A percentile compares a stretch with the other conserved stretches of the same genome.
These are phyloP conservation scores for Cataglyphis altisquamis DNA, from an alignment of 2,888 invertebrate genomes.

Conservation along the genomic window DNA sequence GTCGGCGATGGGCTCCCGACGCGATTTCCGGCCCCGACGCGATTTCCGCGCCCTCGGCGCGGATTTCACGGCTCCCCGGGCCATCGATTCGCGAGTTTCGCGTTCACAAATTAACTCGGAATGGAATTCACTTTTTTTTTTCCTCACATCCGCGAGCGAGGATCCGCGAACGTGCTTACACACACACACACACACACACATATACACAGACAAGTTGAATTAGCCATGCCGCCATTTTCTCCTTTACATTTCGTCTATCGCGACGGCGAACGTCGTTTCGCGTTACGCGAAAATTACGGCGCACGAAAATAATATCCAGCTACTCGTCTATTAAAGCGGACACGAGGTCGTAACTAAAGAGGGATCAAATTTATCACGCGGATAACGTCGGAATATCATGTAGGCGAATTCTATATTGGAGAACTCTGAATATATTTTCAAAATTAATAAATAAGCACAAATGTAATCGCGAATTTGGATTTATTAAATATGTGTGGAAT, in stretches of 20 bases:
- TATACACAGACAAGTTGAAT: slow-evolving; percentile 64
- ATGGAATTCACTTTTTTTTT: slow-evolving; percentile 52
- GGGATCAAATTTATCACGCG: slow-evolving; percentile 6
- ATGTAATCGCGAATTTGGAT: not conserved
- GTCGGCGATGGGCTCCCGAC: slow-evolving; percentile 49
- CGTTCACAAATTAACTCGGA: slow-evolving; percentile 74
- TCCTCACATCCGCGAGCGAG: slow-evolving; percentile 42
- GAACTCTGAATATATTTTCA: not conserved
- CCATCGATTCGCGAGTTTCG: slow-evolving; percentile 56
- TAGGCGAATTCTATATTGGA: not conserved
- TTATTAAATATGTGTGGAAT: slow-evolving; percentile 2
- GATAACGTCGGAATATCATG: not conserved
- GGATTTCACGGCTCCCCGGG: slow-evolving; percentile 59
- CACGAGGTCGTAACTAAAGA: not conserved
- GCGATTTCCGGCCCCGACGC: slow-evolving; percentile 56
- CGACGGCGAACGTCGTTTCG: slow-evolving; percentile 39
- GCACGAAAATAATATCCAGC: slow-evolving; percentile 52
- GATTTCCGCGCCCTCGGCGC: slow-evolving; percentile 36
- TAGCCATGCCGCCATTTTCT: slow-evolving; percentile 51
- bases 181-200: too few species aligned
- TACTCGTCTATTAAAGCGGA: not conserved
- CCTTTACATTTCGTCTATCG: not conserved
- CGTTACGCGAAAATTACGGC: slow-evolving; percentile 53
- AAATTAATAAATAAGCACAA: not conserved
- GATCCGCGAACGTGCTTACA: slow-evolving; percentile 32